Base-by-base conservation (phyloP, 2,888 invertebrate species). In the Periphyllus acericola region DNA sequence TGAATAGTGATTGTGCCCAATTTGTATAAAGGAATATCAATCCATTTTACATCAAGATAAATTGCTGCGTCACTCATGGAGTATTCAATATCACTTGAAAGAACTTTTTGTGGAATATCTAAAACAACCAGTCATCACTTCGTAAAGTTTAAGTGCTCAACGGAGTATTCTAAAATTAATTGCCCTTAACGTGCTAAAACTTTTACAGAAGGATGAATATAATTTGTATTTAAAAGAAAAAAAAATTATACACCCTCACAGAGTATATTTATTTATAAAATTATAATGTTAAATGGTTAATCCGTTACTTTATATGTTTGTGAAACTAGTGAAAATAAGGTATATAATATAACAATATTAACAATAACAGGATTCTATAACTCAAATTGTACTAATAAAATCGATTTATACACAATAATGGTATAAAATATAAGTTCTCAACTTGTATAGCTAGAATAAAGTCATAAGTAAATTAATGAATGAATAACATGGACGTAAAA, bases 91-190 rank as follows among this genome's bases (percentile, higher is more conserved):
- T 83, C 40, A 60, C 83, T 75, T 74, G 55, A 60, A 83, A 36
- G 29, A 83, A 83, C 83, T 75, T 83, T 83, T 75, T 32, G 19
- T 6, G 19, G 25, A 74, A 74, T 55, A 75, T 75, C 75, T 75
- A 60, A 75, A 75, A 83, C 29, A 83, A 83, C 60, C 40, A 83
- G 83, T 75, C 60, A 60, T 83, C 60, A 83, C 83, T 75, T 83
- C 11, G 60, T 29, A 83, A 83, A 83, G 55, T 83, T 40, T 40
- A 75, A 75, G 40, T 83, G 60, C 75, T 83, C 36, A 25, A 60
- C n/a, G 21, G 36, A 60, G 60, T 75, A 83, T 83, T 60, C 29
- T 29, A 40, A 40, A 75, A 83, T 83, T 83, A 83, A 83, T 75
- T 83, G 60, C 74, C 55, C 36, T 60, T 75, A 75, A 83, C 83